Evolutionary conservation across 2,888 invertebrate genomes (phyloP).

Genomic region (Steinernema scapterisci): DNA sequence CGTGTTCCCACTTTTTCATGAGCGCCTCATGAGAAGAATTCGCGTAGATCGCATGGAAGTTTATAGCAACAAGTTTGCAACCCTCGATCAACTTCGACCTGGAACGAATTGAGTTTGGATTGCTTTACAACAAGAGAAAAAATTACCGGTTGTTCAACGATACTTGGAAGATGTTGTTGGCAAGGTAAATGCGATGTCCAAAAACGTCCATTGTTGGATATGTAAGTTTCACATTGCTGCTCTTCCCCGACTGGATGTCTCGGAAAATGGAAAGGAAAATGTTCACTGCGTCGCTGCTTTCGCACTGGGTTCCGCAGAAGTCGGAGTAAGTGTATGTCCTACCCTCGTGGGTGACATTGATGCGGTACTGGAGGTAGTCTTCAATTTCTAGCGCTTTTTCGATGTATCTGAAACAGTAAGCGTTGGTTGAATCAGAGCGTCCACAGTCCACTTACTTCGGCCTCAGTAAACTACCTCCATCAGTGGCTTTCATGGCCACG

Average conservation of each 20-base stretch:
- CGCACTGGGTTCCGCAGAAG: constrained; percentile 67
- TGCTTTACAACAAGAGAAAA: constrained; percentile 10
- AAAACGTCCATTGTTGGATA: constrained; percentile 67
- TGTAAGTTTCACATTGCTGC: constrained; percentile 59
- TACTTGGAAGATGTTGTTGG: constrained; percentile 66
- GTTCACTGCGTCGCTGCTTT: constrained; percentile 65
- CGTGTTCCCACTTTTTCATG: constrained; percentile 66
- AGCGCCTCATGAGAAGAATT: constrained; percentile 57
- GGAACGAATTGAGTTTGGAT: constrained; percentile 5
- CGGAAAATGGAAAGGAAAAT: constrained; percentile 65
- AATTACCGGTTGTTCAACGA: constrained; percentile 57
- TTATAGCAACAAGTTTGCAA: constrained; percentile 61
- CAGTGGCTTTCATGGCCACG: constrained; percentile 62
- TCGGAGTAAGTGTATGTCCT: constrained; percentile 60
- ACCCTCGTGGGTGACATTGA: constrained; percentile 59
- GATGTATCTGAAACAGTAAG: constrained; percentile 51
- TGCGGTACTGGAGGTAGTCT: constrained; percentile 64
- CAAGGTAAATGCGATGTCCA: constrained; percentile 65
- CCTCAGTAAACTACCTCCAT: constrained; percentile 61
- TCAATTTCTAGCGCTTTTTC: constrained; percentile 65
- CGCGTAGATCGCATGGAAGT: constrained; percentile 65
- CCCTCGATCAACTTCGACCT: constrained; percentile 62
- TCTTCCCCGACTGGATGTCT: constrained; percentile 53
- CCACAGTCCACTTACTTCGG: constrained; percentile 52
- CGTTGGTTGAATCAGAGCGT: neutral